Evolutionary conservation across 2,797 vertebrate genomes (phyloP), one percentile per base, ranked within the genome.

Genomic region (Manis crassicaudata): DNA sequence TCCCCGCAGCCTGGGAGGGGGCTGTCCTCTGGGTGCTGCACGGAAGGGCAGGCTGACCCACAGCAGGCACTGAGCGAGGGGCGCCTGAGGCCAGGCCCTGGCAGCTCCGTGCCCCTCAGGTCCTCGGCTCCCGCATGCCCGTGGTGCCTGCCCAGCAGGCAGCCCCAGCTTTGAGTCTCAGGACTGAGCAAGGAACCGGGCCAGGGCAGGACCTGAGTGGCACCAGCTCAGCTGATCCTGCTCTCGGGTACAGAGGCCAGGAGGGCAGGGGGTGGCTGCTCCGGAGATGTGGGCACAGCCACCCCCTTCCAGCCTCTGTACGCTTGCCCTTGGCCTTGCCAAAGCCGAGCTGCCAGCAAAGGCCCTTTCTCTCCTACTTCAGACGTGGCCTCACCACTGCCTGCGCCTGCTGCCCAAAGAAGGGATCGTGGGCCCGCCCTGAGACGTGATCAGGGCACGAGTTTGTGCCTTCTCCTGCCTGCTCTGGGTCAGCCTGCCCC

Each of bases 11-110:
- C 23, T 27, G 81, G 16, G n/a, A 70, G 43, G 5, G 56, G 7
- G 86, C 60, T 2, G 6, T n/a, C 27, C 10, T 50, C 7, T 2
- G 0, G 1, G 65, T 27, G 25, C 27, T 60, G 10, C 50, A 1
- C 1, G 35, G 25, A 46, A 32, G 18, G 6, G 3, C 7, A 32
- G 65, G 67, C 43, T 17, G 7, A 56, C 43, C 25, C 43, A 65
- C 67, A 70, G 72, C 68, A 32, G 88, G 68, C 10, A 54, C 46
- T 46, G 46, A 12, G 46, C 46, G 46, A 46, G 46, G 46, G 46
- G 46, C 12, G 46, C 46, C 46, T 46, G 46, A 46, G 46, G 46
- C 46, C 46, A 46, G 46, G 46, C 46, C 46, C 46, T 46, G 11
- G 54, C n/a, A 12, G 32, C 52, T 50, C 20, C 6, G 4, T 0